Conservation (phyloP, 2,797 vertebrate genomes). For the Micropoecilia bifurca region DNA sequence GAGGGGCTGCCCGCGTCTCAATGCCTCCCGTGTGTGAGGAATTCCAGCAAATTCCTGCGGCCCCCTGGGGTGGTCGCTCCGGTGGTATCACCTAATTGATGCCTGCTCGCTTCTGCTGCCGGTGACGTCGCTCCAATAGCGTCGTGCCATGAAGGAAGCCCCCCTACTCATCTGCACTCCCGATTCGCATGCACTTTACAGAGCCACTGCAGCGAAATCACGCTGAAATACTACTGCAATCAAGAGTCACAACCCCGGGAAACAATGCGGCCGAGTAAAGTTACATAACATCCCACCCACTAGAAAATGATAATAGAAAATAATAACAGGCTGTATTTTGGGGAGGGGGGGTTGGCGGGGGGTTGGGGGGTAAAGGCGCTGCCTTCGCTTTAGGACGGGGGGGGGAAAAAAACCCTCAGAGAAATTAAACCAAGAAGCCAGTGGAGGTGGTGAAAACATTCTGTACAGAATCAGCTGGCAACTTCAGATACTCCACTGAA, state of each 20-base stretch:
- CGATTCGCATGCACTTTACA: conserved; percentile 62
- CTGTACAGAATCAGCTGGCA: background rate
- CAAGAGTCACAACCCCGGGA: conserved; percentile 2
- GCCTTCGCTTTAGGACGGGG: conserved; percentile 1
- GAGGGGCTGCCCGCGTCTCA: background rate
- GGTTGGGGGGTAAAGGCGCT: background rate
- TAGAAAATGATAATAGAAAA: background rate
- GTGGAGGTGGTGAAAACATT: conserved; percentile 11
- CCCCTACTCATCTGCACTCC: conserved; percentile 29
- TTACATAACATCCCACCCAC: conserved; percentile 43
- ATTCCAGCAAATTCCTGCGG: conserved; percentile 60
- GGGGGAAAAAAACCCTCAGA: background rate
- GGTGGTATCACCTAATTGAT: conserved; percentile 67
- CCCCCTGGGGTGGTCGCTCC: conserved; percentile 34
- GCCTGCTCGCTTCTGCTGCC: conserved; percentile 37
- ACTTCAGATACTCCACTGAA: conserved; percentile 57
- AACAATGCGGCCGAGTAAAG: conserved; percentile 40
- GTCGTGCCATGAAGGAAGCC: conserved; percentile 66
- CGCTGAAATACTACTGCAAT: conserved; percentile 18
- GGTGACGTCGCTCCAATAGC: conserved; percentile 75
- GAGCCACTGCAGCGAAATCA: conserved; percentile 54
- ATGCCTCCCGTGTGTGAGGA: conserved; percentile 24
- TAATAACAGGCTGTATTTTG: background rate
- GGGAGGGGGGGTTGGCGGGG: background rate
- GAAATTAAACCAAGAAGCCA: conserved; percentile 13